Evolutionary conservation across 1,140 invertebrate genomes (phyloP).

Genomic region (Papilio polyxenes): DNA sequence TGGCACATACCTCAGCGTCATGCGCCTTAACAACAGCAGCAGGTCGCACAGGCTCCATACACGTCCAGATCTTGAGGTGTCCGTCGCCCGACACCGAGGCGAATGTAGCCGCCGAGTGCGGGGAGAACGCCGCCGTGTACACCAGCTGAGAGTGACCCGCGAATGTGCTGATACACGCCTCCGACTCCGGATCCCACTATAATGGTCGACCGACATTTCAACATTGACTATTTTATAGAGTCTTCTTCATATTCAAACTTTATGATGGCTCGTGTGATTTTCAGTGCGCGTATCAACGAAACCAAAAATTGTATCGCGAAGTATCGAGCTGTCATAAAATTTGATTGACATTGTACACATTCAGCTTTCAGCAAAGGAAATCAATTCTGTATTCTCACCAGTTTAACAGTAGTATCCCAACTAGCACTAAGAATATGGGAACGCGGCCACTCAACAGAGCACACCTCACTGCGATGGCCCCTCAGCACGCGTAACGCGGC

Average conservation of each 20-base stretch:
- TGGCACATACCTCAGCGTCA: conserved; percentile 82
- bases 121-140: conserved; percentile 88
- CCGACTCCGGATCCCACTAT: conserved; percentile 87
- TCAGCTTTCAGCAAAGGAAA: not conserved
- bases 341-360: no score
- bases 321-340: no score
- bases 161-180: conserved; percentile 85
- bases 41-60: conserved; percentile 81
- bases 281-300: no score
- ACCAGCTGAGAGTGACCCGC: conserved; percentile 86
- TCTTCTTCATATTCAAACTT: not conserved
- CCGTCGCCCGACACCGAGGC: conserved; percentile 90
- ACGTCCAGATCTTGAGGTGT: conserved; percentile 88
- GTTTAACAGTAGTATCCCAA: conserved; percentile 89
- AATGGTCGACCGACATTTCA: conserved; percentile 54
- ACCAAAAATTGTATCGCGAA: no score
- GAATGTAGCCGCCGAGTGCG: conserved; percentile 86
- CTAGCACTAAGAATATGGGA: conserved; percentile 87
- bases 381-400: conserved; percentile 78
- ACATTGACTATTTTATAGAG: not conserved
- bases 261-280: not conserved
- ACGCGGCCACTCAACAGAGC: conserved; percentile 89
- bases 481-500: conserved; percentile 75
- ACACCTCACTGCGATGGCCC: conserved; percentile 86
- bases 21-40: conserved; percentile 85